Percentiles rank a stretch among this genome's conserved stretches.
Conservation (phyloP, 1,140 invertebrate genomes). For the Hypsibius dujardini region DNA sequence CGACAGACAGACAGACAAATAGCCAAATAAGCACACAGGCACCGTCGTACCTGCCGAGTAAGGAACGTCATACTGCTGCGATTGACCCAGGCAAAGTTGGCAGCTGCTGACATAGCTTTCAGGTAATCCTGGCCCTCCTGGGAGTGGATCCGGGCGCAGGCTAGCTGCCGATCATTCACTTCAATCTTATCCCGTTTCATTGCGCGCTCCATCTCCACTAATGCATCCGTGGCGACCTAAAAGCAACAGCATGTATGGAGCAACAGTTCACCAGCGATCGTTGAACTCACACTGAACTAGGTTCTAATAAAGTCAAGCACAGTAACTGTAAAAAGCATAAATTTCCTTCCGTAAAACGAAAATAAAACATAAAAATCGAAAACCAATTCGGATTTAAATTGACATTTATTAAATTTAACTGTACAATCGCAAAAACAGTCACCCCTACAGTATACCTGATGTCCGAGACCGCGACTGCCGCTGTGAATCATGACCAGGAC, state of each 20-base stretch:
- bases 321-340: no score
- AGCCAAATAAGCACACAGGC: no score
- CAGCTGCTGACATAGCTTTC: slow-evolving; percentile 94
- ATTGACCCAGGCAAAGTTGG: slow-evolving; percentile 99
- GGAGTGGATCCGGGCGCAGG: slow-evolving; percentile 87
- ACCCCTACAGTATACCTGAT: slow-evolving; percentile 73
- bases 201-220: slow-evolving; percentile 97
- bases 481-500: slow-evolving; percentile 99
- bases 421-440: slow-evolving; percentile 19
- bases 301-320: neutral
- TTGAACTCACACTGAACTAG: neutral
- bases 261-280: no score
- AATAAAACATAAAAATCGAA: no score
- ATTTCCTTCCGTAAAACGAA: no score
- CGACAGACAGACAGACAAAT: no score
- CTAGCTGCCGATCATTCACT: slow-evolving; percentile 90
- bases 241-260: slow-evolving; percentile 21
- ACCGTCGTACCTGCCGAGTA: slow-evolving; percentile 68
- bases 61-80: slow-evolving; percentile 97
- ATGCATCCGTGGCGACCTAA: slow-evolving; percentile 48
- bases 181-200: slow-evolving; percentile 97
- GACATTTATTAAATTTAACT: no score
- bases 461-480: slow-evolving; percentile 92
- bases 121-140: slow-evolving; percentile 81
- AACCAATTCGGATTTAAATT: no score